Evolutionary conservation across 2,113 vertebrate genomes (phyloP).

Genomic region (Mohoua ochrocephala): DNA sequence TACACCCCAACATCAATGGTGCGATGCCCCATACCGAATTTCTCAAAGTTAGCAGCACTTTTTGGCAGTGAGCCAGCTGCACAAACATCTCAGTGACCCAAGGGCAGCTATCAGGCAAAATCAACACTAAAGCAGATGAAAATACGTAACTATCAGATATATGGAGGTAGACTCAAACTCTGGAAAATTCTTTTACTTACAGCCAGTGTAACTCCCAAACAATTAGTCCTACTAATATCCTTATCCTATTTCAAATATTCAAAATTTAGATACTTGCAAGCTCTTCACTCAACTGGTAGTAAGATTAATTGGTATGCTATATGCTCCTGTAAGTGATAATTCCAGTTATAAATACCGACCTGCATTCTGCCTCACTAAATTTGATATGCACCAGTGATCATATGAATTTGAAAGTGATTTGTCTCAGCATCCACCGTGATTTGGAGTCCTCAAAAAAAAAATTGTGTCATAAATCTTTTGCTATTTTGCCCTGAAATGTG

Average conservation of each 20-base stretch:
- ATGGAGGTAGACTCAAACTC: not conserved
- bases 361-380: not conserved
- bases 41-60: not conserved
- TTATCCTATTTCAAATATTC: not conserved
- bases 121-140: not conserved
- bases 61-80: not conserved
- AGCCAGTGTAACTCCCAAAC: not conserved
- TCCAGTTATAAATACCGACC: not conserved
- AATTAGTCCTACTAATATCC: not conserved
- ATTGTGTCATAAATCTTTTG: not conserved
- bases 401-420: not conserved
- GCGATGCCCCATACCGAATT: not conserved
- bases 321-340: not conserved
- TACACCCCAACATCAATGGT: fast-evolving
- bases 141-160: not conserved
- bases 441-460: not conserved
- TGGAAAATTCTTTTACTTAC: not conserved
- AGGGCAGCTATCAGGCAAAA: not conserved
- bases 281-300: not conserved
- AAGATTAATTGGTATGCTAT: not conserved
- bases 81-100: not conserved
- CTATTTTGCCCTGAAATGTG: not conserved
- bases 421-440: not conserved
- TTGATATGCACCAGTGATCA: not conserved
- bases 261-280: not conserved